Base-by-base conservation (phyloP, 2,113 vertebrate species). In the Actenoides lindsayi region DNA sequence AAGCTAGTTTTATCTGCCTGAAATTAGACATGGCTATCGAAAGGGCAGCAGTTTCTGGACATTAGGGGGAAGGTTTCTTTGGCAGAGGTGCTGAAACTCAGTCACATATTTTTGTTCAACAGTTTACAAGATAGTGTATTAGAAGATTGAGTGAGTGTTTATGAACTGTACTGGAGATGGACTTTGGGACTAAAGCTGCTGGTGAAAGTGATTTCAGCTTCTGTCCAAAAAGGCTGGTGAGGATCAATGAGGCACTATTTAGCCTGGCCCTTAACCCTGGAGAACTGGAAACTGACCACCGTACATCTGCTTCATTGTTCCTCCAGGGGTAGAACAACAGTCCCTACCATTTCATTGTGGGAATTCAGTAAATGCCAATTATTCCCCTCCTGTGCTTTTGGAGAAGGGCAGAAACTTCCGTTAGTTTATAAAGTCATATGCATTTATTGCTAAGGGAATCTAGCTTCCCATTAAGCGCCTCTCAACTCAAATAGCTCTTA, bases 1-100 rank as follows among this genome's bases (percentile, higher is more conserved):
- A 89, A 67, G 27, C 23, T 65, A 67, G 56, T 91, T 91, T 94
- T 91, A 87, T 95, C 94, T 94, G 84, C 73, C 48, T 91, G n/a
- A 59, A 92, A 80, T 79, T 82, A 87, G 74, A 79, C 74, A 73
- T 11, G 23, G 65, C 60, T 57, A 89, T 54, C 89, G 69, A 87
- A 84, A 82, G 50, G 53, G 87, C 90, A 94, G 81, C 77, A 79
- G 9, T 94, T 87, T 84, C 89, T 95, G 73, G 57, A 57, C 44
- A 65, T 87, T 50, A 73, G 77, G 28, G 83, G 25, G 30, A 60
- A 84, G 33, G 42, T 37, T 82, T 81, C 56, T 71, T 95, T 96
- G 93, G 82, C 84, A 96, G 41, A 16, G 11, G 16, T 78, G 93
- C 88, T 90, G 88, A 94, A 90, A 92, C 53, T 78, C 0, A 0